These are phyloP conservation scores for Galerucella calmariensis DNA, from an alignment of 2,888 invertebrate species.

Conservation along the genomic window DNA sequence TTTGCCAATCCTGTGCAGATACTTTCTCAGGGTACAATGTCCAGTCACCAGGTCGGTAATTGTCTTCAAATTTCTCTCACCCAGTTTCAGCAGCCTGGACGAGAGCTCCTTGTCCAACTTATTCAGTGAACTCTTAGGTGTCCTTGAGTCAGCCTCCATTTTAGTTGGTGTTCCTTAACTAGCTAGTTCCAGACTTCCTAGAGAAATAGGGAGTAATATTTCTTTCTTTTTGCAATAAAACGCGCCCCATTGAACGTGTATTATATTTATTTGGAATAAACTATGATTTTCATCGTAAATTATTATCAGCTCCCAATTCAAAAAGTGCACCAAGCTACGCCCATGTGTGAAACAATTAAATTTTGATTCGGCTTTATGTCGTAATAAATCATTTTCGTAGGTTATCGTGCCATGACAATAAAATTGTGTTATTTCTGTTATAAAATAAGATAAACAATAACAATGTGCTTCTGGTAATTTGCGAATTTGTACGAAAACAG, in stretches of 20 bases:
- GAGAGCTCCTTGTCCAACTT: no score
- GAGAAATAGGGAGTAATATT: no score
- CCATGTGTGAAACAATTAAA: background rate
- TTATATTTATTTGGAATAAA: background rate
- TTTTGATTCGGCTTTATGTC: background rate
- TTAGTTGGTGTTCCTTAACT: no score
- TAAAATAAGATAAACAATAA: conserved; percentile 19
- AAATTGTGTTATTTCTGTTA: background rate
- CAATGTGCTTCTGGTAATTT: conserved; percentile 10
- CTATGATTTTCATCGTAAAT: background rate
- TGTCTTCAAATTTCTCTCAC: no score
- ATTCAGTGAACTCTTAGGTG: no score
- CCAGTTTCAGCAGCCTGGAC: no score
- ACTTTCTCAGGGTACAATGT: no score
- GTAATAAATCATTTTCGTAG: background rate
- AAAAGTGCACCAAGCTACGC: background rate
- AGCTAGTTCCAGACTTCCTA: no score
- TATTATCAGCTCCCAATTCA: background rate
- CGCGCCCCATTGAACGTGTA: background rate
- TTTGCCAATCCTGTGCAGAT: no score
- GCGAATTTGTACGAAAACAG: conserved; percentile 16
- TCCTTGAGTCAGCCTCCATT: no score
- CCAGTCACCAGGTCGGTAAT: no score
- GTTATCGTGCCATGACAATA: background rate
- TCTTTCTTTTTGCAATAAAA: no score